Base-by-base conservation (phyloP, 1,140 invertebrate genomes). In the Sycophila sp. region DNA sequence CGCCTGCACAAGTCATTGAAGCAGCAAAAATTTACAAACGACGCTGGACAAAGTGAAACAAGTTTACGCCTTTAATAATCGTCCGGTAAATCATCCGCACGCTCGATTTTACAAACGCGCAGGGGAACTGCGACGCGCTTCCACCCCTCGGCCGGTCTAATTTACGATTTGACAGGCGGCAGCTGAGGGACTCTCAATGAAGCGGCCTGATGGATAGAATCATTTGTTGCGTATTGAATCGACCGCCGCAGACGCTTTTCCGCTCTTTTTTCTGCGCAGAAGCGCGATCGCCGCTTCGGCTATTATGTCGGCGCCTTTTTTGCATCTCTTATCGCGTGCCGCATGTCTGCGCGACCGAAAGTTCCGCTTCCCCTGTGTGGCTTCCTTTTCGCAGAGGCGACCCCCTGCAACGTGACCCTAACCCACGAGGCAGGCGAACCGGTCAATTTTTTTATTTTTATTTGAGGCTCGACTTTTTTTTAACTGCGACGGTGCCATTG, bases 21-120 rank as follows among this genome's bases (percentile, higher is more conserved):
- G n/a, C n/a, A n/a, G n/a, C n/a, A n/a, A n/a, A n/a, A n/a, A n/a
- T n/a, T n/a, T n/a, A n/a, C n/a, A n/a, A n/a, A n/a, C n/a, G n/a
- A n/a, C n/a, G n/a, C n/a, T n/a, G n/a, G n/a, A n/a, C n/a, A n/a
- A n/a, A n/a, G n/a, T n/a, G n/a, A n/a, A n/a, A n/a, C n/a, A n/a
- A n/a, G n/a, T n/a, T n/a, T n/a, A n/a, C n/a, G n/a, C n/a, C n/a
- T n/a, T n/a, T n/a, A n/a, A n/a, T n/a, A n/a, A n/a, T n/a, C n/a
- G n/a, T n/a, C n/a, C n/a, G n/a, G 38, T 58, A 58, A 34, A 58
- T 58, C 55, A 58, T 58, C 55, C n/a, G 19, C 55, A 17, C 22
- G 55, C 11, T 58, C 34, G n/a, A n/a, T n/a, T n/a, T n/a, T 26
- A 40, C 30, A 58, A 38, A 40, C 19, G 24, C 55, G 17, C 55